A percentile compares a stretch with the other conserved stretches of the same genome.
phyloP scores from a whole-genome alignment of 2,113 vertebrate genomes.

The Synodontis membranacea region DNA sequence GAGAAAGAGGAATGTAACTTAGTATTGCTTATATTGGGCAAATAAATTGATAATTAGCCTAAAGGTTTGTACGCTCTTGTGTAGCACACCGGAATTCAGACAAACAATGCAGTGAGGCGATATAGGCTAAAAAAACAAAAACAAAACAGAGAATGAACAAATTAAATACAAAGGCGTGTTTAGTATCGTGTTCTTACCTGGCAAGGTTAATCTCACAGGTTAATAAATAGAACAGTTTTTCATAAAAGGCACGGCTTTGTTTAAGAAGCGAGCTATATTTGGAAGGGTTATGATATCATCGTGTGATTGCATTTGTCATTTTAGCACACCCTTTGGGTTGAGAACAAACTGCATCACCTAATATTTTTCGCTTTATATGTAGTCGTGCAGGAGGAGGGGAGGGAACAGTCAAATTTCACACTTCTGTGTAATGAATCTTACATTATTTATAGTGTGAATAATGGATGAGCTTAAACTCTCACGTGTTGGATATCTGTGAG shows the following conservation, averaged over 20 bases:
- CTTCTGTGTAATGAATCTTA: constrained; percentile 76
- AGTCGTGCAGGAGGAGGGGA: constrained; percentile 58
- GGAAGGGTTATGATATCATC: constrained; percentile 67
- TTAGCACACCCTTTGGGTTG: constrained; percentile 69
- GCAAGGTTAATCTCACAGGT: constrained; percentile 70
- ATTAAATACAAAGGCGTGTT: constrained; percentile 58
- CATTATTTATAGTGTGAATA: constrained; percentile 79
- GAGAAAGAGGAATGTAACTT: constrained; percentile 28
- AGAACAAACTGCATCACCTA: constrained; percentile 73
- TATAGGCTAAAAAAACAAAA: too few relatives aligned
- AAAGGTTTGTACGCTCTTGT: constrained; percentile 32
- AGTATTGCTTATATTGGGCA: background rate
- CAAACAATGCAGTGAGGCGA: constrained; percentile 55
- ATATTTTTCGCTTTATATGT: constrained; percentile 72
- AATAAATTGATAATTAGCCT: constrained; percentile 47
- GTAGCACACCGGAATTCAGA: constrained; percentile 27
- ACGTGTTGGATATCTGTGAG: constrained; percentile 61
- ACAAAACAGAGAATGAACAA: constrained; percentile 54
- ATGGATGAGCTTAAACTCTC: constrained; percentile 69
- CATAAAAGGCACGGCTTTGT: constrained; percentile 61
- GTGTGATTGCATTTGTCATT: constrained; percentile 75
- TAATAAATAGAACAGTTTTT: constrained; percentile 71
- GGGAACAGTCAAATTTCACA: constrained; percentile 72
- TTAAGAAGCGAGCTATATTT: constrained; percentile 60
- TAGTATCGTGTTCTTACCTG: constrained; percentile 46